Evolutionary conservation across 2,113 vertebrate species (phyloP).

Genomic region (Henicopernis longicauda): DNA sequence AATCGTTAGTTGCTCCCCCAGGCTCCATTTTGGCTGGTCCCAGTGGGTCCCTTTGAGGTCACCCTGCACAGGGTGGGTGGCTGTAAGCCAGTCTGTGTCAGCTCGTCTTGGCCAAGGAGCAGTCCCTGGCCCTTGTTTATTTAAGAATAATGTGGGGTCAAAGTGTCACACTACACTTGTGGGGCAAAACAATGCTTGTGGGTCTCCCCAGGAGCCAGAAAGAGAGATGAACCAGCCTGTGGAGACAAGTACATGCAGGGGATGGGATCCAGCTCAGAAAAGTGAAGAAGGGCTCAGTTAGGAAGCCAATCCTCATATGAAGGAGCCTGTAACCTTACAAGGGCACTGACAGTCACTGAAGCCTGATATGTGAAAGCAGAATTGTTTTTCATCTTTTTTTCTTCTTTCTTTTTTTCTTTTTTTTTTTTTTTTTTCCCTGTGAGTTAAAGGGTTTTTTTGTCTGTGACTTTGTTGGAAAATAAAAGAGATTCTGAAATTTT

Average conservation of each 20-base stretch:
- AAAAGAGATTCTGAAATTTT: neutral
- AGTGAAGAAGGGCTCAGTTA: neutral
- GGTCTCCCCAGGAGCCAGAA: neutral
- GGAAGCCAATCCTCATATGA: neutral
- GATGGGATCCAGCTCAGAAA: neutral
- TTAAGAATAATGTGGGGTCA: neutral
- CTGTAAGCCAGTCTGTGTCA: neutral
- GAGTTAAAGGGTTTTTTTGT: rapidly evolving
- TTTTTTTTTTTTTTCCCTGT: too few relatives aligned
- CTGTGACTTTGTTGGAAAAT: neutral
- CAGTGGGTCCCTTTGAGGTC: neutral
- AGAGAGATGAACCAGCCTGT: neutral
- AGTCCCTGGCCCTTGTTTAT: neutral
- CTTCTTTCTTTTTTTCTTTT: neutral
- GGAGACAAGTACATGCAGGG: neutral
- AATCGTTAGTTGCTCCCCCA: rapidly evolving
- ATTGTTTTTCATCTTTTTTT: neutral
- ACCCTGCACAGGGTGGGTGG: neutral
- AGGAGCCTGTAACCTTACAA: neutral
- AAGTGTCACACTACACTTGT: neutral
- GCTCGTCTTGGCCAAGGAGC: neutral
- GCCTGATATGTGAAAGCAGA: neutral
- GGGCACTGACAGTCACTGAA: neutral
- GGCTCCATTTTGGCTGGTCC: neutral
- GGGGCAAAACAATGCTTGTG: neutral